Evolutionary conservation across 2,888 invertebrate genomes (phyloP).

Genomic region (Polymixis flavicincta): DNA sequence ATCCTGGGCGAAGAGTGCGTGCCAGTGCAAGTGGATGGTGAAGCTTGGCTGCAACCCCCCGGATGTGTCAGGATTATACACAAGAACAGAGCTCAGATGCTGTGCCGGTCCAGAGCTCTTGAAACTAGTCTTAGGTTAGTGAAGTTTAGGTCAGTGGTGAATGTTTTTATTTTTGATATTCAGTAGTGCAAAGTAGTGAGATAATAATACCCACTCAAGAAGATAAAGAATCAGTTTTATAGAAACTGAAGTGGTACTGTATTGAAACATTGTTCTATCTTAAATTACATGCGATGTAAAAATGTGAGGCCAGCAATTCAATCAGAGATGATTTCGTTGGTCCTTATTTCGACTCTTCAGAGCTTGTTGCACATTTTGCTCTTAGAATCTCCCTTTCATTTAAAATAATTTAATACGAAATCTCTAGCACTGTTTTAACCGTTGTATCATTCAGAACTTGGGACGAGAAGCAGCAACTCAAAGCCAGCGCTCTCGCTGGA

Average conservation of each 20-base stretch:
- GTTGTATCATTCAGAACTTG: conserved; percentile 76
- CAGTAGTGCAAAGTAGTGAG: conserved; percentile 53
- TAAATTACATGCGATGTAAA: background rate
- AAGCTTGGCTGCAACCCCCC: conserved; percentile 99
- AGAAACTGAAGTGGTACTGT: conserved; percentile 17
- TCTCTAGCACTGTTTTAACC: background rate
- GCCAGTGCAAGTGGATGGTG: conserved; percentile 98
- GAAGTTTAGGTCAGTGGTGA: conserved; percentile 65
- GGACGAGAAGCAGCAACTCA: conserved; percentile 88
- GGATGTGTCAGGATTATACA: conserved; percentile 98
- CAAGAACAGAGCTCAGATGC: conserved; percentile 99
- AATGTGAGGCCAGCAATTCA: background rate
- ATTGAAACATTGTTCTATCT: background rate
- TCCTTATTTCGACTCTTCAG: background rate
- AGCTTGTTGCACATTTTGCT: conserved; percentile 9
- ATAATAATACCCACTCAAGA: conserved; percentile 5
- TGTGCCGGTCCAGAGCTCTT: conserved; percentile 96
- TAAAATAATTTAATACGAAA: background rate
- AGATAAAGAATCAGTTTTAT: conserved; percentile 10
- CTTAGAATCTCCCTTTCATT: background rate
- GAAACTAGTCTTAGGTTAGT: conserved; percentile 95
- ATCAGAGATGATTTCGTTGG: background rate
- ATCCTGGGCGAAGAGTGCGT: conserved; percentile 98
- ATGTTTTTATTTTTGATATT: conserved; percentile 48
- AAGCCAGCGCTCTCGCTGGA: conserved; percentile 77